Percentiles rank a stretch among this genome's conserved stretches.
These are phyloP conservation scores for Anser cygnoides DNA, from an alignment of 2,113 vertebrate genomes.

Conservation along the genomic window DNA sequence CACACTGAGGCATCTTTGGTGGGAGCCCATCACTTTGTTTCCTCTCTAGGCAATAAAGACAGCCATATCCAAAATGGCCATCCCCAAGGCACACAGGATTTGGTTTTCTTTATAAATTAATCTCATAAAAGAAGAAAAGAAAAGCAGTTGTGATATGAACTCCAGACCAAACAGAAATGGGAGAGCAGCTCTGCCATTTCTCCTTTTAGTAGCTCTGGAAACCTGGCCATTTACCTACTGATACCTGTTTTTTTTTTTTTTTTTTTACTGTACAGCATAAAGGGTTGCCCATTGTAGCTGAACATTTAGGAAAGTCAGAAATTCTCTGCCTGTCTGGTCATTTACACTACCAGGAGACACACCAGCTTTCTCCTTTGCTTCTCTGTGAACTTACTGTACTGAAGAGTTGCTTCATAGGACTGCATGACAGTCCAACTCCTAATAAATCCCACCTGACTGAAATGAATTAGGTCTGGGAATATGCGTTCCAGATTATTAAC, in stretches of 20 bases:
- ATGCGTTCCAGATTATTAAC: constrained; percentile 77
- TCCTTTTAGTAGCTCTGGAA: neutral
- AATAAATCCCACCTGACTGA: constrained; percentile 75
- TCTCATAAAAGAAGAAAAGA: neutral
- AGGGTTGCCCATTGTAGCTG: neutral
- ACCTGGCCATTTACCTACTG: accelerated
- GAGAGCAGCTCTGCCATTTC: neutral
- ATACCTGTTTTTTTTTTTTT: accelerated
- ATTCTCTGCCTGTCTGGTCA: neutral
- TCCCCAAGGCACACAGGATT: neutral
- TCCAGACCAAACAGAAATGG: neutral
- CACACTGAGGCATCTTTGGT: constrained; percentile 32
- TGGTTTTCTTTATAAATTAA: constrained; percentile 25
- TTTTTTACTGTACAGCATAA: neutral
- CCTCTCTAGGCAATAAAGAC: constrained; percentile 14
- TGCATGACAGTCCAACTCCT: constrained; percentile 64
- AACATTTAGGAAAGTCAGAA: constrained; percentile 20
- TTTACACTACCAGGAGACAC: neutral
- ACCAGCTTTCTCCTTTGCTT: constrained; percentile 33
- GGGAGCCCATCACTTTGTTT: constrained; percentile 9
- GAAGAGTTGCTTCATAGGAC: constrained; percentile 59
- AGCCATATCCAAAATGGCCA: neutral
- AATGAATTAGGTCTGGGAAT: constrained; percentile 76
- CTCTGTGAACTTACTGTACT: constrained; percentile 46
- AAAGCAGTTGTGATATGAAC: neutral